Percentiles rank a stretch among this genome's conserved stretches.
Evolutionary conservation across 2,797 vertebrate species (phyloP).

Genomic region (Parauchenoglanis ngamensis): DNA sequence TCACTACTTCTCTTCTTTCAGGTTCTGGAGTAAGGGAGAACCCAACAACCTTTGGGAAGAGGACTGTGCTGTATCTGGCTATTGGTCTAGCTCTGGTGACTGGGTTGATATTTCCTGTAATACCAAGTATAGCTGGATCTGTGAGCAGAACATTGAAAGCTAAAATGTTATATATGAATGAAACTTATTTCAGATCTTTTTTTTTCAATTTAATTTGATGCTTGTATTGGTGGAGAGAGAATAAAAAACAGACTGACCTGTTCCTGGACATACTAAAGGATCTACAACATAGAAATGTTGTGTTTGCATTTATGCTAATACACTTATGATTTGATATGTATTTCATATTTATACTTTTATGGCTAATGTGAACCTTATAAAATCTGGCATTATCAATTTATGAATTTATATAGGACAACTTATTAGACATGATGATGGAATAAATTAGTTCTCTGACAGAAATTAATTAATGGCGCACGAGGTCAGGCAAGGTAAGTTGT

Average conservation of each 20-base stretch:
- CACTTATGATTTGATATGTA: neutral
- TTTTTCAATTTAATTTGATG: neutral
- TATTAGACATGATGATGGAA: too few relatives aligned
- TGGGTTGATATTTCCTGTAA: slow-evolving; percentile 1
- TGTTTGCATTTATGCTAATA: neutral
- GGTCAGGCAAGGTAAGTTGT: too few relatives aligned
- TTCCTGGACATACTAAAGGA: too few relatives aligned
- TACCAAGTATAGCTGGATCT: neutral
- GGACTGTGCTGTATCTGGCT: neutral
- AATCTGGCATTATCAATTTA: neutral
- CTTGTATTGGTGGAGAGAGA: neutral
- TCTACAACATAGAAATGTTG: neutral
- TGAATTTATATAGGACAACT: neutral
- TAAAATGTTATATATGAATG: neutral
- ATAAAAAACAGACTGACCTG: neutral
- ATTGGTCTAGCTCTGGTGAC: neutral
- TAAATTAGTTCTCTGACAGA: too few relatives aligned
- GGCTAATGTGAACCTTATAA: neutral
- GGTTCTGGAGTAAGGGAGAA: neutral
- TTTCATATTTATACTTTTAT: neutral
- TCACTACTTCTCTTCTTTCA: neutral
- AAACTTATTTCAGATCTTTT: neutral
- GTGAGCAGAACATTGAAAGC: neutral
- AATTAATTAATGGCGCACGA: too few relatives aligned
- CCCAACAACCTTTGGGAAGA: neutral